These are phyloP conservation scores for Dolichotis patagonum DNA, from an alignment of 2,113 vertebrate species.

Conservation along the genomic window DNA sequence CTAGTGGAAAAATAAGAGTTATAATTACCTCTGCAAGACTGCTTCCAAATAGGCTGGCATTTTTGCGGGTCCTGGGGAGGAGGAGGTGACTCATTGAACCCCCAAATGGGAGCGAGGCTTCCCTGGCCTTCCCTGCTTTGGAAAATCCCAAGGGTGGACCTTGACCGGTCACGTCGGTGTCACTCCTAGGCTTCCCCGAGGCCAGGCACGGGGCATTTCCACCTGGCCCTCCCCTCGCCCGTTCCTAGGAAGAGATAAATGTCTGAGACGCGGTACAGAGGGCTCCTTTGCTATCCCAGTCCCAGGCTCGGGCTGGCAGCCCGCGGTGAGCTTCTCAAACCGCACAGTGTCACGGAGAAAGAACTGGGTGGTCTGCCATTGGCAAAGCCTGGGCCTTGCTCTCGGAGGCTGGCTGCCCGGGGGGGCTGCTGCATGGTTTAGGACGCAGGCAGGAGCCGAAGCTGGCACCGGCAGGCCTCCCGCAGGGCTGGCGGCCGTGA, in stretches of 20 bases:
- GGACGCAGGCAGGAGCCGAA: neutral
- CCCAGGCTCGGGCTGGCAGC: neutral
- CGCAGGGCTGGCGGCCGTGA: slow-evolving; percentile 44
- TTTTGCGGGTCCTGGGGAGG: neutral
- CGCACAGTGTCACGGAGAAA: neutral
- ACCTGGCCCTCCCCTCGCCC: neutral
- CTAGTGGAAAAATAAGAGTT: neutral
- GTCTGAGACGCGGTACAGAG: neutral
- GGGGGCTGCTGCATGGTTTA: slow-evolving; percentile 1
- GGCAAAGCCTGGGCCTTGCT: neutral
- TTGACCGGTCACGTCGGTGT: neutral
- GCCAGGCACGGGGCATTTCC: neutral
- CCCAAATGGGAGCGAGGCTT: neutral
- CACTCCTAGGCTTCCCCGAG: neutral
- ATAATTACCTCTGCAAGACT: neutral
- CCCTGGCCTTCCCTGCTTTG: neutral
- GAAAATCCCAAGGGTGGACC: neutral
- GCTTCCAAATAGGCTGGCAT: neutral
- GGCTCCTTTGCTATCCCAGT: slow-evolving; percentile 7
- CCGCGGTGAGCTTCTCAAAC: neutral
- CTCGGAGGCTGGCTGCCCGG: neutral
- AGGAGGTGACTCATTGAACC: neutral
- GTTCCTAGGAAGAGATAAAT: neutral
- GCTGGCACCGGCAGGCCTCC: neutral
- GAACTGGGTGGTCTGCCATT: neutral